Evolutionary conservation across 2,797 vertebrate species (phyloP), one percentile per base, ranked within the genome.

Genomic region (Uromys caudimaculatus): DNA sequence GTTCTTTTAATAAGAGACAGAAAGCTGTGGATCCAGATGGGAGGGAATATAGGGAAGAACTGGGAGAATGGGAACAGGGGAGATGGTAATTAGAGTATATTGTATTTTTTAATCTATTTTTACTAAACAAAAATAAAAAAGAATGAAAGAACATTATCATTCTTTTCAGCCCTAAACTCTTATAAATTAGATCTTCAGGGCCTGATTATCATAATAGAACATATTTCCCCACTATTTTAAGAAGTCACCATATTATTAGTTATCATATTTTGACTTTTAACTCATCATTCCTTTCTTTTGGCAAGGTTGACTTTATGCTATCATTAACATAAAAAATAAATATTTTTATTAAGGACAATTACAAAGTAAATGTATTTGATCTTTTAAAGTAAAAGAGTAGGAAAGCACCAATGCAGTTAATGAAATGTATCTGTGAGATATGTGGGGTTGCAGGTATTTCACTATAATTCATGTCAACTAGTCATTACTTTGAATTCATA

Each of bases 401-500:
- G 73, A 60, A 44, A 35, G 7, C 4, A 92, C 5, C 94, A 88
- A 79, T 19, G 24, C 6, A 87, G 54, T 5, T 67, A 21, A 83
- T 32, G n/a, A 69, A 94, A 90, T 91, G 27, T 10, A 35, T 60
- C 29, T 29, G 1, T 50, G 19, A 8, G 27, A 13, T 44, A 87
- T 32, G 54, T 9, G 8, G 67, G 47, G 8, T 60, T 79, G 1
- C 29, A 60, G 58, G 47, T 56, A 90, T 73, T 92, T 86, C 12
- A 82, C 21, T 52, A 27, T 6, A 62, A 0, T 76, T 71, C 67
- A 77, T 82, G 52, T 2, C 44, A 79, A 67, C 5, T 8, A 75
- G 38, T 85, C 24, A 38, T 79, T 89, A 79, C 60, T 78, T 50
- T 69, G 56, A 96, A 94, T 83, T 94, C 41, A 32, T 90, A 12